Percentiles rank a stretch among this genome's conserved stretches.
phyloP scores from a whole-genome alignment of 2,113 vertebrate genomes.

The Nerophis ophidion region DNA sequence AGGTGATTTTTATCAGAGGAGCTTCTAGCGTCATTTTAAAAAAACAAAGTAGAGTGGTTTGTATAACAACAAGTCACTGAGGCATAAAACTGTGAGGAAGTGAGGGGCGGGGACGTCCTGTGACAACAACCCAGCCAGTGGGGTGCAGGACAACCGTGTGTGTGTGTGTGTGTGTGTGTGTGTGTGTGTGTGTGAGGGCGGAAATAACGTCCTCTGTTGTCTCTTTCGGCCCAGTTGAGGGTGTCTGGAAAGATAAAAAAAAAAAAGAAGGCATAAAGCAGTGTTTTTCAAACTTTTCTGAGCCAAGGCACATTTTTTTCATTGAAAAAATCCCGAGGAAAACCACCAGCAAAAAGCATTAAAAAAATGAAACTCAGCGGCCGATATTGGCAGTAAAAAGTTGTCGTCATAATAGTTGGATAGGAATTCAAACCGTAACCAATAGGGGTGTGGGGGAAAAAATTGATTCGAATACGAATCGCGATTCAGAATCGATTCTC shows the following conservation, averaged over 20 bases:
- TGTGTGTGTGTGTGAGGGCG: slow-evolving; percentile 8
- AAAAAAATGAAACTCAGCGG: no score
- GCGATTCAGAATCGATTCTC: no score
- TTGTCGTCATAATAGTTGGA: no score
- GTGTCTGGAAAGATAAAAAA: slow-evolving; percentile 29
- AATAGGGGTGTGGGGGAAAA: no score
- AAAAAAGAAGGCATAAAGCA: not conserved
- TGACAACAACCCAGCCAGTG: slow-evolving; percentile 64
- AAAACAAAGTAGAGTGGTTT: slow-evolving; percentile 57
- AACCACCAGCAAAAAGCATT: no score
- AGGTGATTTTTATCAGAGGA: slow-evolving; percentile 47
- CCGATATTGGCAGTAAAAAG: no score
- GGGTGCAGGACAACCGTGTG: slow-evolving; percentile 50
- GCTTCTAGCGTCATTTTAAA: slow-evolving; percentile 33
- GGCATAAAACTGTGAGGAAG: slow-evolving; percentile 53
- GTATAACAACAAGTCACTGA: slow-evolving; percentile 69
- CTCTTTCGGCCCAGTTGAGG: slow-evolving; percentile 51
- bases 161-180: slow-evolving; percentile 29
- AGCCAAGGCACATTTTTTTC: no score
- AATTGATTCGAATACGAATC: no score
- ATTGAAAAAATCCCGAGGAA: no score
- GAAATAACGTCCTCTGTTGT: slow-evolving; percentile 45
- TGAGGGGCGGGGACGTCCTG: slow-evolving; percentile 41
- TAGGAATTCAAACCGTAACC: no score
- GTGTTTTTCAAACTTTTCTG: no score